Conservation (phyloP, 2,113 vertebrate species). For the Peromyscus maniculatus region DNA sequence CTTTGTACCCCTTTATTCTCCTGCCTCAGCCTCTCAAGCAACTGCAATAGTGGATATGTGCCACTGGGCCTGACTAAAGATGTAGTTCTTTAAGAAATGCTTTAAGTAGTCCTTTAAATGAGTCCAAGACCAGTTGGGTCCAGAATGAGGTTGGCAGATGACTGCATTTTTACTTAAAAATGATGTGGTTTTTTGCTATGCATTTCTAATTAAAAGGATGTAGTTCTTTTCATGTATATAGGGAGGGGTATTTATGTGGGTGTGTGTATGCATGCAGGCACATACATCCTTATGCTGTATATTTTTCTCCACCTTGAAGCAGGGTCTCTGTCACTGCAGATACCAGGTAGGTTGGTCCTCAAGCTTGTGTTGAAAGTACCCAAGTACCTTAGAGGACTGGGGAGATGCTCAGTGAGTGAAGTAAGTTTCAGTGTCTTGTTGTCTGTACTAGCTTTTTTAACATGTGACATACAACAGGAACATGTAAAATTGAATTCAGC, state of each 20-base stretch:
- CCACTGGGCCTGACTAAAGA: too few species aligned
- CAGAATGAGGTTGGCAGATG: neutral
- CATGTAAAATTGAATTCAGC: conserved; percentile 46
- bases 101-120: neutral
- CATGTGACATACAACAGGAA: neutral
- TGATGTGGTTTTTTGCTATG: neutral
- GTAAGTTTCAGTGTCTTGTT: neutral
- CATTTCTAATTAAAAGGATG: neutral
- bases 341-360: neutral
- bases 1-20: neutral
- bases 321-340: neutral
- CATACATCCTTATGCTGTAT: neutral
- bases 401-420: neutral
- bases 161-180: neutral
- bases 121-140: neutral
- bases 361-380: neutral
- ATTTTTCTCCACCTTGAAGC: neutral
- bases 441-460: neutral
- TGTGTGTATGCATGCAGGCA: neutral
- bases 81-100: conserved; percentile 1
- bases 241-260: neutral
- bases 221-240: neutral
- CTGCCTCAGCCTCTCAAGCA: neutral
- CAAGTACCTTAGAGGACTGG: neutral
- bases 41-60: neutral